phyloP scores from a whole-genome alignment of 2,113 vertebrate genomes.

The Mastomys coucha region DNA sequence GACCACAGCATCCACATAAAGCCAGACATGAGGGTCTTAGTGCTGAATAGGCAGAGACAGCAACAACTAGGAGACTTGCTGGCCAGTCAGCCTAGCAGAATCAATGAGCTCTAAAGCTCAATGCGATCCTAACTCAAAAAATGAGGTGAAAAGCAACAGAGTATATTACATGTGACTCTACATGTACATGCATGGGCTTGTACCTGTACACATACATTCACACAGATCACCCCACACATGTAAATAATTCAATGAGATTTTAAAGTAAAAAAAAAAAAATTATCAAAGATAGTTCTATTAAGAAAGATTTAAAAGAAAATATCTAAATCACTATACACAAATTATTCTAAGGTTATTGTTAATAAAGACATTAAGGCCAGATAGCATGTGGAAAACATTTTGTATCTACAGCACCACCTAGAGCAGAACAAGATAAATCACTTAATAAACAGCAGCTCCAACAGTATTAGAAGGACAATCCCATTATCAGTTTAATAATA shows the following conservation, averaged over 20 bases:
- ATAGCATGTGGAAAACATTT: slow-evolving; percentile 52
- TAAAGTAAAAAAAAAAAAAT: background rate
- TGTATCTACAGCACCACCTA: background rate
- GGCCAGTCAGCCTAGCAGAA: background rate
- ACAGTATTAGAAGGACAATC: slow-evolving; percentile 9
- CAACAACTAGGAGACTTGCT: background rate
- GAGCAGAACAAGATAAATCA: slow-evolving; percentile 27
- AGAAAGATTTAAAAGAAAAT: slow-evolving; percentile 4
- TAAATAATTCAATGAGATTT: background rate
- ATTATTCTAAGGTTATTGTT: slow-evolving; percentile 27
- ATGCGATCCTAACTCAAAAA: background rate
- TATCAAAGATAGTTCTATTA: slow-evolving; percentile 15
- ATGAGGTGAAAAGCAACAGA: background rate
- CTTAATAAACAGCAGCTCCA: slow-evolving; percentile 9
- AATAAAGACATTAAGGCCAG: background rate
- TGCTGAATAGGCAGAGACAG: too few relatives aligned
- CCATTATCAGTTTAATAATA: background rate
- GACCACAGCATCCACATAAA: background rate
- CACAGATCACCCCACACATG: background rate
- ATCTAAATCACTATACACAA: slow-evolving; percentile 10
- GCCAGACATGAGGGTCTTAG: background rate
- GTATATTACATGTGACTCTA: background rate
- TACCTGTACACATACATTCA: background rate
- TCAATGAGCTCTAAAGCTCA: background rate
- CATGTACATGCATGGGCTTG: background rate